Evolutionary conservation across 2,888 invertebrate genomes (phyloP).

Genomic region (Leptarthrus brevirostris): DNA sequence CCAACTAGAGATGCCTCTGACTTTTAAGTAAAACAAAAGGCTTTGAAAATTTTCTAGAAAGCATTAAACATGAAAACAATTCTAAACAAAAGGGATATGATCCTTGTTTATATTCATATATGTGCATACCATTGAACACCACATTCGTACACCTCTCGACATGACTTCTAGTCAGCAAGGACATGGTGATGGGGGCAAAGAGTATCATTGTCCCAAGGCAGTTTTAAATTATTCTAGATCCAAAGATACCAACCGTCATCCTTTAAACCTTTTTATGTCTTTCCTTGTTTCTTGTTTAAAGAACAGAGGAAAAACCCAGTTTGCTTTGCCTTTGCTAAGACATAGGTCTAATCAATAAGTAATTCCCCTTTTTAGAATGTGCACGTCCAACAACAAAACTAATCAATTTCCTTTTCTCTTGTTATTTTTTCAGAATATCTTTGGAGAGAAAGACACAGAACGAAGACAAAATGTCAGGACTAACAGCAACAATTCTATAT

Average conservation of each 20-base stretch:
- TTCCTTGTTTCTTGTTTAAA: not conserved
- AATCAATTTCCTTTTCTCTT: constrained; percentile 13
- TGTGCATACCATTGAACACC: constrained; percentile 15
- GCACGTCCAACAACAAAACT: constrained; percentile 5
- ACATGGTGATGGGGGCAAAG: not conserved
- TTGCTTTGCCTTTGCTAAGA: constrained; percentile 2
- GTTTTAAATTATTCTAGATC: constrained; percentile 24
- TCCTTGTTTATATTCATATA: constrained; percentile 44
- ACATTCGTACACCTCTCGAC: not conserved
- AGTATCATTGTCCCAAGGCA: not conserved
- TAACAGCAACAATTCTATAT: constrained; percentile 38
- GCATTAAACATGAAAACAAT: constrained; percentile 33
- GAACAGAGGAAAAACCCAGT: not conserved
- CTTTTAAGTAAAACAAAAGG: constrained; percentile 21
- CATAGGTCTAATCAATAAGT: constrained; percentile 23
- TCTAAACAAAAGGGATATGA: constrained; percentile 40
- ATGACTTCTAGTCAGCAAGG: not conserved
- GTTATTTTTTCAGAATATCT: constrained; percentile 24
- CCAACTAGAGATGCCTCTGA: constrained; percentile 19
- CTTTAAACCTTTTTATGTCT: not conserved
- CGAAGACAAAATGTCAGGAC: constrained; percentile 24
- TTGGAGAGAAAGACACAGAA: not conserved
- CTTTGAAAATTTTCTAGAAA: not conserved
- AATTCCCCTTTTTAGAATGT: not conserved
- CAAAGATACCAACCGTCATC: constrained; percentile 21